phyloP scores from a whole-genome alignment of 2,113 vertebrate species.

The Seriola dumerili region DNA sequence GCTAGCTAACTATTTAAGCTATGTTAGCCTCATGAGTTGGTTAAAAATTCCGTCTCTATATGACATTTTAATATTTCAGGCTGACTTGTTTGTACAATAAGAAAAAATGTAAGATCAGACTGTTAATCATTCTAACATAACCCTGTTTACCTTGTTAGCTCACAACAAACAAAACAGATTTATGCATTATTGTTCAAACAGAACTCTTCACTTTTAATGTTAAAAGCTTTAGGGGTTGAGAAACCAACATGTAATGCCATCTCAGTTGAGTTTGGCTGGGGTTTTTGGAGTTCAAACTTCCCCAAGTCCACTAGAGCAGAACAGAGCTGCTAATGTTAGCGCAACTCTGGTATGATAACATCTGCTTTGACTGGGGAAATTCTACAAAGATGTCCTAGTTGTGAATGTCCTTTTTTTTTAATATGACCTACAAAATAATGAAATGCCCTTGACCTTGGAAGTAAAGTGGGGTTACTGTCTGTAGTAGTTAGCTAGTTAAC shows the following conservation, averaged over 20 bases:
- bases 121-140: too few species aligned
- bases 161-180: too few species aligned
- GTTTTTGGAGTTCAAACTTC: not conserved
- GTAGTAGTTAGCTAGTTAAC: not conserved
- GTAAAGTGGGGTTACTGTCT: not conserved
- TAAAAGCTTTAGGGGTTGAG: not conserved
- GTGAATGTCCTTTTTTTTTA: not conserved
- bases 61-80: too few species aligned
- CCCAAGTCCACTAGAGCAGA: not conserved
- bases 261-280: too few species aligned
- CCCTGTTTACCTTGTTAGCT: too few species aligned
- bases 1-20: too few species aligned
- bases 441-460: not conserved
- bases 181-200: too few species aligned
- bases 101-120: too few species aligned
- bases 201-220: too few species aligned
- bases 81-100: too few species aligned
- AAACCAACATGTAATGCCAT: not conserved
- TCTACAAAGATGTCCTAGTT: not conserved
- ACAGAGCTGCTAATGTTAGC: not conserved
- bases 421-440: not conserved
- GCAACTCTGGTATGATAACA: not conserved
- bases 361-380: not conserved
- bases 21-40: too few species aligned
- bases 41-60: too few species aligned